Evolutionary conservation across 2,888 invertebrate species (phyloP), one percentile per base, ranked within the genome.

Genomic region (Ypsolopha sequella): DNA sequence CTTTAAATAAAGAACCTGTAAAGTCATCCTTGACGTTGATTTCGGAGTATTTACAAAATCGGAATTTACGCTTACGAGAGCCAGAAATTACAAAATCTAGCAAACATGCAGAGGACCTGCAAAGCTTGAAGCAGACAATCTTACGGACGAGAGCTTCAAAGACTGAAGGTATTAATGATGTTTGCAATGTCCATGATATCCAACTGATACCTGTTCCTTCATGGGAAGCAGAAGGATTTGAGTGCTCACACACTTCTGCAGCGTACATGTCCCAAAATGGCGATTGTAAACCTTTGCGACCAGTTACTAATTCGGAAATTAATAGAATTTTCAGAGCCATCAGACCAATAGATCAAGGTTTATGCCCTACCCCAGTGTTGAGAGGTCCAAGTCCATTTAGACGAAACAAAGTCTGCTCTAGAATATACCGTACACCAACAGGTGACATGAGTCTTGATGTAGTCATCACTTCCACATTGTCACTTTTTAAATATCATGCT

Each of bases 41-140:
- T 7, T 75, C 84, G 41, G 82, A 85, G 55, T 81, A 80, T 60
- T 64, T 86, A 47, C 80, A 82, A 61, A 77, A 63, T 43, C 73
- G 85, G 54, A 70, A 63, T n/a, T 66, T 84, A 43, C 70, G 78
- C 9, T 62, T 86, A 51, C 62, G 85, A 33, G 74, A 82, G 63
- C 46, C n/a, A 13, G 68, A 70, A 35, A 52, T 59, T 11, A 55
- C 56, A 13, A 58, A 48, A 35, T 51, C 58, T 7, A 65, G 54
- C 49, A 76, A 69, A 51, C 52, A 24, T n/a, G 1, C 10, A n/a
- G 45, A 76, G 10, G 78, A 84, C 41, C 65, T 85, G 46, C 68
- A 70, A 41, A 76, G 66, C 50, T 64, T 84, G 53, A 82, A 74
- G 55, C 73, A 82, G 52, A 86, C 82, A 50, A 78, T 86, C 55